Evolutionary conservation across 2,113 vertebrate genomes (phyloP).

Genomic region (Suricata suricatta): DNA sequence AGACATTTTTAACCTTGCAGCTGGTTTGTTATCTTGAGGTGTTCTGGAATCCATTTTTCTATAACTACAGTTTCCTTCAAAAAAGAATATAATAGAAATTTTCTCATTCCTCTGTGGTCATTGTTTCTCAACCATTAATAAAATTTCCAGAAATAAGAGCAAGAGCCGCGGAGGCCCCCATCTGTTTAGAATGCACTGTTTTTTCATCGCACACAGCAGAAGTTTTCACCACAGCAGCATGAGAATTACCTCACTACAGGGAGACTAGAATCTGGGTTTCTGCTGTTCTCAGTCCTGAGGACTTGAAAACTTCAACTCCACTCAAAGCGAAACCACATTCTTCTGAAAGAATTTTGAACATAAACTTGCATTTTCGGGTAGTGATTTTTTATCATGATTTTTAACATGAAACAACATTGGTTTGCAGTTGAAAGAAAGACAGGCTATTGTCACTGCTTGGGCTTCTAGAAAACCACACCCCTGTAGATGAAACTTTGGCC

Average conservation of each 20-base stretch:
- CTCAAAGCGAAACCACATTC: background rate
- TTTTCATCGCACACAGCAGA: background rate
- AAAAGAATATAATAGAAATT: background rate
- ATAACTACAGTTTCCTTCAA: background rate
- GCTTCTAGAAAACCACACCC: background rate
- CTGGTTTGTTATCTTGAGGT: background rate
- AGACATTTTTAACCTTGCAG: background rate
- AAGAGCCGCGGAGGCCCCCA: background rate
- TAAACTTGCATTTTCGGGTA: background rate
- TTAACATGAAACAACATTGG: background rate
- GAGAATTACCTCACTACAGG: background rate
- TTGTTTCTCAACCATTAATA: background rate
- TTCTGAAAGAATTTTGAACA: background rate
- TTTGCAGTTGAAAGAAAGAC: constrained; percentile 7
- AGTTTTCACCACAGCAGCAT: background rate
- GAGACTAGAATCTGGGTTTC: background rate
- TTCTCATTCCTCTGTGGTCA: background rate
- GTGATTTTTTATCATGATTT: background rate
- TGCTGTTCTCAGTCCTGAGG: background rate
- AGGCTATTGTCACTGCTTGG: background rate
- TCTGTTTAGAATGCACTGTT: background rate
- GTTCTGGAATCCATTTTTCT: background rate
- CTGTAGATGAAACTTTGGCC: background rate
- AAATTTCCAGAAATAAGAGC: background rate
- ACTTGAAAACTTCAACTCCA: constrained; percentile 8